A percentile compares a stretch with the other conserved stretches of the same genome.
phyloP scores from a whole-genome alignment of 2,113 vertebrate species.

The Rhea americana region DNA sequence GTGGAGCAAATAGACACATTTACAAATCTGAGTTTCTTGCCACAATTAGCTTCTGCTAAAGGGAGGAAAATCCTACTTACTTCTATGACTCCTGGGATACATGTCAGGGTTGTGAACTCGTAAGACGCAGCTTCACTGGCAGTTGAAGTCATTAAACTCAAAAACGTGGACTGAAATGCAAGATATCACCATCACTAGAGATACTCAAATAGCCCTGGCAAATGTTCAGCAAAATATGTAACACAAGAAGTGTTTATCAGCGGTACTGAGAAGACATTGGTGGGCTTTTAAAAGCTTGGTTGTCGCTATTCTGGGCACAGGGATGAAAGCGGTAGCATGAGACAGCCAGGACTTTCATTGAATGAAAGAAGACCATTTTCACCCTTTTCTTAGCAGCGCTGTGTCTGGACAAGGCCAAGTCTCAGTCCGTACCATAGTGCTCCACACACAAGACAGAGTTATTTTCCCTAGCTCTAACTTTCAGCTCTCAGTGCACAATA shows the following conservation, averaged over 20 bases:
- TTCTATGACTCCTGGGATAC: slow-evolving; percentile 97
- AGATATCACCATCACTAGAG: background rate
- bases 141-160: slow-evolving; percentile 96
- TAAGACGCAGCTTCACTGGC: slow-evolving; percentile 96
- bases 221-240: background rate
- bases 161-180: slow-evolving; percentile 90
- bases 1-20: background rate
- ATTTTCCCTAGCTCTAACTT: background rate
- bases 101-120: slow-evolving; percentile 97
- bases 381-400: background rate
- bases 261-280: background rate
- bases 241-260: background rate
- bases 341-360: background rate
- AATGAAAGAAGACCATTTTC: background rate
- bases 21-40: background rate
- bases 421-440: too few species aligned
- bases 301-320: background rate
- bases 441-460: fast-evolving
- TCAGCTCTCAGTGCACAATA: fast-evolving
- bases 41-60: fast-evolving
- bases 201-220: fast-evolving
- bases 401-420: too few species aligned
- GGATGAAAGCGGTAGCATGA: fast-evolving
- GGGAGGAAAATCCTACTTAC: slow-evolving; percentile 62
- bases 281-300: fast-evolving